Percentiles rank a stretch among this genome's conserved stretches.
phyloP scores from a whole-genome alignment of 2,113 vertebrate genomes.

The Aleadryas rufinucha region DNA sequence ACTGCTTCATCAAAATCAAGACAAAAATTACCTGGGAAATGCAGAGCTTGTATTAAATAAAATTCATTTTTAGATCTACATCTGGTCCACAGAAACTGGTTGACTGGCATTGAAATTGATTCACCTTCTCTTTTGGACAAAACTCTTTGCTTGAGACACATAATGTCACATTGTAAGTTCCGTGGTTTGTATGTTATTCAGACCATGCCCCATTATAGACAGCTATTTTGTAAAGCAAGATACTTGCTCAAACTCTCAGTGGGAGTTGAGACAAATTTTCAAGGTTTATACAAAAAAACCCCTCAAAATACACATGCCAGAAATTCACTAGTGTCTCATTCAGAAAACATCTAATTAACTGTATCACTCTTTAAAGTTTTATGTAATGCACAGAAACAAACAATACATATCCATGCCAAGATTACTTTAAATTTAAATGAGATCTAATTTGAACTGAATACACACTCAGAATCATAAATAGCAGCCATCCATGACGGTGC shows the following conservation, averaged over 20 bases:
- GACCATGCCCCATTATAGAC: slow-evolving; percentile 38
- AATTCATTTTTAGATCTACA: slow-evolving; percentile 51
- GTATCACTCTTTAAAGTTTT: slow-evolving; percentile 70
- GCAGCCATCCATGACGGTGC: slow-evolving; percentile 98
- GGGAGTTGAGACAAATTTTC: slow-evolving; percentile 70
- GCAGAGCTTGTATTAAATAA: neutral
- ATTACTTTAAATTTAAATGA: slow-evolving; percentile 82
- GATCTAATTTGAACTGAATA: slow-evolving; percentile 97
- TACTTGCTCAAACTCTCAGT: slow-evolving; percentile 62
- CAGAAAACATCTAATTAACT: slow-evolving; percentile 78
- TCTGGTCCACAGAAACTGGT: slow-evolving; percentile 46
- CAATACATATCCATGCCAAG: slow-evolving; percentile 96
- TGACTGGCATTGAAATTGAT: slow-evolving; percentile 17
- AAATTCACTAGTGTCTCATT: slow-evolving; percentile 76
- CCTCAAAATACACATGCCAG: slow-evolving; percentile 69
- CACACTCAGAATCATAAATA: slow-evolving; percentile 99
- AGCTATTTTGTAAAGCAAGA: slow-evolving; percentile 63
- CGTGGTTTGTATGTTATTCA: neutral
- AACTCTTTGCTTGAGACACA: slow-evolving; percentile 35
- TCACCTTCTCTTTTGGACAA: slow-evolving; percentile 16
- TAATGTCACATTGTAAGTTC: neutral
- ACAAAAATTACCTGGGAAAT: neutral
- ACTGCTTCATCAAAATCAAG: neutral
- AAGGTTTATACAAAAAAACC: slow-evolving; percentile 66
- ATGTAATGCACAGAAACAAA: slow-evolving; percentile 80